A percentile compares a stretch with the other conserved stretches of the same genome.
Conservation (phyloP, 2,113 vertebrate species). For the Passer domesticus region DNA sequence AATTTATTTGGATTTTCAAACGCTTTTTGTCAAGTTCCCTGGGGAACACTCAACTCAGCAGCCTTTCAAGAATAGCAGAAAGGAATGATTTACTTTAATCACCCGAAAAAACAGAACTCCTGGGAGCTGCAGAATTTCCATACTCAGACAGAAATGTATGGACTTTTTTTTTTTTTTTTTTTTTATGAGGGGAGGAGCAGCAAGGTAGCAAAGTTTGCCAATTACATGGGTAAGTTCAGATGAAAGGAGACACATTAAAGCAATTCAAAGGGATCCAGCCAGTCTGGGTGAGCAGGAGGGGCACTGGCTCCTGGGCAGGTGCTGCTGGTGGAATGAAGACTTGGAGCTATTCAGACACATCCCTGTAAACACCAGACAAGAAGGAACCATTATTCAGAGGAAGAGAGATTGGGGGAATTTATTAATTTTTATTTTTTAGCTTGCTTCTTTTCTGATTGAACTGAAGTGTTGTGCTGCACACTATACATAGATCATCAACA, state of each 20-base stretch:
- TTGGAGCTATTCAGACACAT: neutral
- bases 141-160: neutral
- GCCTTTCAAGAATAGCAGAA: conserved; percentile 27
- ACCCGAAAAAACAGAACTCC: neutral
- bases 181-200: neutral
- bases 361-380: neutral
- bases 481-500: neutral
- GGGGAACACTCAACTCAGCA: conserved; percentile 11
- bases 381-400: neutral
- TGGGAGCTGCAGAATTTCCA: conserved; percentile 4
- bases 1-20: conserved; percentile 42
- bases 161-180: conserved; percentile 3
- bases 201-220: neutral
- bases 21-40: neutral
- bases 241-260: neutral
- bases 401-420: neutral
- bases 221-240: neutral
- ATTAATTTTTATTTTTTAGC: neutral
- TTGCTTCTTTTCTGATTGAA: neutral
- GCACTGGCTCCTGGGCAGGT: neutral
- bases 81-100: conserved; percentile 4
- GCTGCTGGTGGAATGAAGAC: neutral
- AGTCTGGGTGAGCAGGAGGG: neutral
- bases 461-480: neutral
- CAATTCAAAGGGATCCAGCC: neutral